phyloP scores from a whole-genome alignment of 35 echinoderm and acorn worm species.

The Lytechinus pictus region DNA sequence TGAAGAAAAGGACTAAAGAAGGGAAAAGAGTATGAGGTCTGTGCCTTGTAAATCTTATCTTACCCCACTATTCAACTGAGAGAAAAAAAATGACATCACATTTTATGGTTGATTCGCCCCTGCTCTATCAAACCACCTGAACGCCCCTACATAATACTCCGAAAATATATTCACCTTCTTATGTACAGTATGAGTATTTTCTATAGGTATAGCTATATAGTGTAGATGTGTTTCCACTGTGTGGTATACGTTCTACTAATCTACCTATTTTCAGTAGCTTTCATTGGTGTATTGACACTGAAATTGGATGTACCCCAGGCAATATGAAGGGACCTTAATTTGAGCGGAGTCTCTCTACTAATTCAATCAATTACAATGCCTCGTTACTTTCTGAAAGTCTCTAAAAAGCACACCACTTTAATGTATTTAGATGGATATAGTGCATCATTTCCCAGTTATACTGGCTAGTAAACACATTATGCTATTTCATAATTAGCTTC shows the following conservation, averaged over 20 bases:
- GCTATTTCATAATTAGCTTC: neutral
- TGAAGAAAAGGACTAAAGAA: too few species aligned
- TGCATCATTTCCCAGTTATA: neutral
- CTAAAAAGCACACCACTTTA: neutral
- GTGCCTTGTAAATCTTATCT: too few species aligned
- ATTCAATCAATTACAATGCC: neutral
- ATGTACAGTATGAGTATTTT: too few species aligned
- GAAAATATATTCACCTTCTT: too few species aligned
- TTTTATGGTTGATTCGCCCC: too few species aligned
- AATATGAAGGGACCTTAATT: neutral
- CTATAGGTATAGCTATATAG: too few species aligned
- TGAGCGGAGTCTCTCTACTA: neutral
- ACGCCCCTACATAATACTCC: too few species aligned
- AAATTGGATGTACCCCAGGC: neutral
- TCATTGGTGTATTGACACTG: neutral
- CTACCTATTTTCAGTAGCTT: neutral
- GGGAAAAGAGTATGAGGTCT: too few species aligned
- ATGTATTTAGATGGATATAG: neutral
- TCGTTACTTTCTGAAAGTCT: neutral
- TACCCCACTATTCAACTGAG: too few species aligned
- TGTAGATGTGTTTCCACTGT: too few species aligned
- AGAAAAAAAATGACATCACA: too few species aligned
- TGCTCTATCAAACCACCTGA: too few species aligned
- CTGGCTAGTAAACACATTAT: neutral
- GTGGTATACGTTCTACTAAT: neutral